Evolutionary conservation across 2,888 invertebrate genomes (phyloP).

Genomic region (Conops quadrifasciatus): DNA sequence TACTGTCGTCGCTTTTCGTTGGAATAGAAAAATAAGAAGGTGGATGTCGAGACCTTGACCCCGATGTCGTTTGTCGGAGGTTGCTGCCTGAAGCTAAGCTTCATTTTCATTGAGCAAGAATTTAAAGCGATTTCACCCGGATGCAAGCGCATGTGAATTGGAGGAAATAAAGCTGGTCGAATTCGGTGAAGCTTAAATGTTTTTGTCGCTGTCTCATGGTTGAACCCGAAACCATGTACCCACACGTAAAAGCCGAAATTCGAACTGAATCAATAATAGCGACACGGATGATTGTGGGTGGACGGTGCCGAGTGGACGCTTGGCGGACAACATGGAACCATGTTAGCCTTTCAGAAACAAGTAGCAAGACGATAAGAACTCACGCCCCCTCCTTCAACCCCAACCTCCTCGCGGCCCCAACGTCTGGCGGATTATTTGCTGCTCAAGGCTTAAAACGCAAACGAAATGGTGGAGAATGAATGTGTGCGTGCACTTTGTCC

Average conservation of each 20-base stretch:
- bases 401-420: not conserved
- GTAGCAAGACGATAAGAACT: not conserved
- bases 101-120: not conserved
- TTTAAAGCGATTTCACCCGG: not conserved
- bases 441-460: constrained; percentile 33
- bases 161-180: not conserved
- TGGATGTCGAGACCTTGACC: not conserved
- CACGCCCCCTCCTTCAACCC: too few species aligned
- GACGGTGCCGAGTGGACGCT: too few species aligned
- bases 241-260: too few species aligned
- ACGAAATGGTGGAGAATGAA: constrained; percentile 14
- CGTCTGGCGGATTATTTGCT: constrained; percentile 25
- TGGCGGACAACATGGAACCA: not conserved
- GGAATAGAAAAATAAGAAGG: not conserved
- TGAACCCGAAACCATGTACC: too few species aligned
- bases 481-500: constrained; percentile 3
- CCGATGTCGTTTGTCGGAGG: not conserved
- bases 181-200: too few species aligned
- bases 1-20: not conserved
- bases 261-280: too few species aligned
- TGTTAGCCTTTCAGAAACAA: not conserved
- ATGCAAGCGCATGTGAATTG: not conserved
- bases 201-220: too few species aligned
- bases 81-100: not conserved
- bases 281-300: too few species aligned